These are phyloP conservation scores for Scophthalmus maximus DNA, from an alignment of 2,113 vertebrate genomes.

Conservation along the genomic window DNA sequence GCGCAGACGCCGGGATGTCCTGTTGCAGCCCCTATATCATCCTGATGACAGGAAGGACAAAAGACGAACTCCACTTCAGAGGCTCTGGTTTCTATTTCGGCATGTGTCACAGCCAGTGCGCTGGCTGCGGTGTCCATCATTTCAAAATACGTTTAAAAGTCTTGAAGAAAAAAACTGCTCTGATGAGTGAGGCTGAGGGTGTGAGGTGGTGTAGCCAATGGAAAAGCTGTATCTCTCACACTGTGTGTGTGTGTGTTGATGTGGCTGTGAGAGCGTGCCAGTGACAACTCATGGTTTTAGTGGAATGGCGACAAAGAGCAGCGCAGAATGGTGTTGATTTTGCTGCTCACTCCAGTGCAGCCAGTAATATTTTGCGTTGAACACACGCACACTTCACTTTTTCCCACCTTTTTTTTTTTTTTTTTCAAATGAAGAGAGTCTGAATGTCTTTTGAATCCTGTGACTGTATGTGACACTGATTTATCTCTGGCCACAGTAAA, in stretches of 20 bases:
- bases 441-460: constrained; percentile 26
- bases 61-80: constrained; percentile 29
- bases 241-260: constrained; percentile 36
- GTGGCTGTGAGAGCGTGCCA: constrained; percentile 23
- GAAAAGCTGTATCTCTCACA: constrained; percentile 66
- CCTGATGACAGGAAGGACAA: constrained; percentile 57
- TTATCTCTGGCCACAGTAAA: constrained; percentile 67
- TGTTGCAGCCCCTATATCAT: constrained; percentile 56
- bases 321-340: constrained; percentile 59
- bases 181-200: constrained; percentile 61
- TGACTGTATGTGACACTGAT: constrained; percentile 57
- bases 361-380: constrained; percentile 31
- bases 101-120: constrained; percentile 11
- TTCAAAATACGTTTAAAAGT: constrained; percentile 28
- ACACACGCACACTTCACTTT: neutral
- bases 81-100: constrained; percentile 30
- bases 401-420: neutral
- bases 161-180: constrained; percentile 29
- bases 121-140: constrained; percentile 27
- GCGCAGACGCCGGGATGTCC: constrained; percentile 65
- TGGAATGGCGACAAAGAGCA: constrained; percentile 63
- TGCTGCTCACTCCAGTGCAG: constrained; percentile 42
- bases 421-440: neutral
- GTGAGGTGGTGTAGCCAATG: constrained; percentile 58
- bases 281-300: constrained; percentile 61